Base-by-base conservation (phyloP, 1,140 invertebrate genomes). In the Elymnias hypermnestra region DNA sequence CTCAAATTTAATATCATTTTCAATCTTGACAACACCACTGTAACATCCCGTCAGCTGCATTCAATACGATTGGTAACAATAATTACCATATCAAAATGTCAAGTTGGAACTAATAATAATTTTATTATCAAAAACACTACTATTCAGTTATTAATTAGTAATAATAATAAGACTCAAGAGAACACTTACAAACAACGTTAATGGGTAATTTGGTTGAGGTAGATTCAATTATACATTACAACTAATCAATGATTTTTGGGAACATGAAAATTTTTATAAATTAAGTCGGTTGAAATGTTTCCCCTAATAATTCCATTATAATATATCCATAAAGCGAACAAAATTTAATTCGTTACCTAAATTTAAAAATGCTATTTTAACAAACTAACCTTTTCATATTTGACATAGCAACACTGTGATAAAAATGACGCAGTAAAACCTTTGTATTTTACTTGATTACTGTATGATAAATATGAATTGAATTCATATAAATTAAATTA, bases 161-260 rank as follows among this genome's bases (percentile, higher is more conserved):
- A 71, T 60, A 67, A 69, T 48, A 71, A 68, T 78, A 78, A 74
- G 69, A 81, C 71, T 77, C 75, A 77, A 78, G 72, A 76, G 72
- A 82, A 78, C 72, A 74, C 79, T 83, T 83, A 83, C 50, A 69
- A 73, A 79, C 68, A 66, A 81, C 71, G 64, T 76, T 78, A 81
- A 72, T 72, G 72, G 77, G 70, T 77, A 81, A 74, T 81, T 79
- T 81, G 73, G 72, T 82, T 83, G 79, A 82, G 79, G 79, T 83
- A 83, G 77, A 79, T 83, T 74, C 65, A 73, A 74, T 77, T 70
- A 61, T 65, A 57, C 63, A 63, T 65, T 61, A 57, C 44, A 72
- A 65, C 64, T 77, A 77, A 62, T 62, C 50, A 45, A 52, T 57
- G 53, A 54, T 39, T 69, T 66, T 64, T 64, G 66, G 63, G 61